Percentiles rank a stretch among this genome's conserved stretches.
Evolutionary conservation across 2,888 invertebrate species (phyloP).

Genomic region (Diadromus collaris): DNA sequence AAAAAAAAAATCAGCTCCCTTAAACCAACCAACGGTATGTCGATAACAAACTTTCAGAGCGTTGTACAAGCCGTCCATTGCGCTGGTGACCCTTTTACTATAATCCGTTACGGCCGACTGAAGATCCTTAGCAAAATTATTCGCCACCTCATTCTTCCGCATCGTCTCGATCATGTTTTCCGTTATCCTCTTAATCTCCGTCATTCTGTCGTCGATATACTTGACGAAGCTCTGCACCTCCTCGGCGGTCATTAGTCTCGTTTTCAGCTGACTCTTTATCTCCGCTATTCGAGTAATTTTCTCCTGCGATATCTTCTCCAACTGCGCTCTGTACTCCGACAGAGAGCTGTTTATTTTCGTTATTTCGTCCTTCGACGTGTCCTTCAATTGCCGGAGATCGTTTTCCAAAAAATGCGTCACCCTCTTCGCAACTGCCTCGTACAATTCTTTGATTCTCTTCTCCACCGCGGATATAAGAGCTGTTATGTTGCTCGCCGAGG

Average conservation of each 20-base stretch:
- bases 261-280: conserved; percentile 53
- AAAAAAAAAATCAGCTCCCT: neutral
- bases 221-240: conserved; percentile 56
- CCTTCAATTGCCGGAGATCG: conserved; percentile 53
- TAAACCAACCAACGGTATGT: neutral
- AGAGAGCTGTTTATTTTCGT: conserved; percentile 51
- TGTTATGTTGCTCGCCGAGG: conserved; percentile 21
- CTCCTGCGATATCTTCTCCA: conserved; percentile 60
- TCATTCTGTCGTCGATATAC: conserved; percentile 56
- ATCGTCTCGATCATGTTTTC: conserved; percentile 51
- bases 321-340: conserved; percentile 49
- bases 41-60: conserved; percentile 53
- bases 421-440: conserved; percentile 47
- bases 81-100: conserved; percentile 52
- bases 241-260: conserved; percentile 50
- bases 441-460: conserved; percentile 57
- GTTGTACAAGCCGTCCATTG: conserved; percentile 41
- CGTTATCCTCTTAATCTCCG: conserved; percentile 51
- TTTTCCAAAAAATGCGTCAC: conserved; percentile 56
- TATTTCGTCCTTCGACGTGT: conserved; percentile 60
- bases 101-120: conserved; percentile 38
- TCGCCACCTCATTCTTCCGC: conserved; percentile 41
- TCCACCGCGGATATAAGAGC: conserved; percentile 47
- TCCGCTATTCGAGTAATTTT: conserved; percentile 48
- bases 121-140: conserved; percentile 56